Percentiles rank a stretch among this genome's conserved stretches.
These are phyloP conservation scores for Brachystomella parvula DNA, from an alignment of 1,140 invertebrate genomes.

Conservation along the genomic window DNA sequence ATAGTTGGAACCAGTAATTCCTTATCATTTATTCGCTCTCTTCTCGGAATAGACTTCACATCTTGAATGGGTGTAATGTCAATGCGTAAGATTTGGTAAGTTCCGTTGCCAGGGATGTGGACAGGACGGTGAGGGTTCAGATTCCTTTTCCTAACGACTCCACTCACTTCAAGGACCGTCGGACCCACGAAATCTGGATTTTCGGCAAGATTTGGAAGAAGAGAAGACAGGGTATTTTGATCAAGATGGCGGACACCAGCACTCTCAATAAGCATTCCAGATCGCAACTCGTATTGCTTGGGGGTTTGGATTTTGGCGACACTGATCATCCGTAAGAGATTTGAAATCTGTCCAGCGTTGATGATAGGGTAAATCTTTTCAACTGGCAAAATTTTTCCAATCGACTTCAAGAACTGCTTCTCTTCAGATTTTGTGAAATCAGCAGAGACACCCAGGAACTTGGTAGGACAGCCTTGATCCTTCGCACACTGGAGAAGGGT, in stretches of 20 bases:
- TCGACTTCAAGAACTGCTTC: slow-evolving; percentile 31
- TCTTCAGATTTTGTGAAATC: slow-evolving; percentile 33
- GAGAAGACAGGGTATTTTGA: not conserved
- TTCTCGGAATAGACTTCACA: not conserved
- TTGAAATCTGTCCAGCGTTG: slow-evolving; percentile 30
- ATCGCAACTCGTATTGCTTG: slow-evolving; percentile 26
- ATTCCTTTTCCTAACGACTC: slow-evolving; percentile 24
- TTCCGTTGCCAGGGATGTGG: slow-evolving; percentile 25
- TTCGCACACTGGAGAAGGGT: slow-evolving; percentile 27
- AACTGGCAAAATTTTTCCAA: slow-evolving; percentile 18
- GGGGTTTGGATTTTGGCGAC: slow-evolving; percentile 29
- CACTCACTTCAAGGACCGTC: slow-evolving; percentile 22
- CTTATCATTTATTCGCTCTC: not conserved
- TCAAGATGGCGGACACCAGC: not conserved
- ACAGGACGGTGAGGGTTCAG: slow-evolving; percentile 32
- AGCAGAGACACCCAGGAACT: slow-evolving; percentile 26
- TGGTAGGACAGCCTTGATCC: slow-evolving; percentile 35
- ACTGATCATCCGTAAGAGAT: slow-evolving; percentile 31
- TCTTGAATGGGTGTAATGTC: slow-evolving; percentile 21
- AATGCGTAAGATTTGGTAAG: slow-evolving; percentile 29
- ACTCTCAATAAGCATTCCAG: slow-evolving; percentile 31
- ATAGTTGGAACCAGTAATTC: not conserved
- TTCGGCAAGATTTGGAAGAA: slow-evolving; percentile 4
- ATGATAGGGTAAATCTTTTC: slow-evolving; percentile 29
- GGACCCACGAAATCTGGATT: slow-evolving; percentile 1